Conservation (phyloP, 2,888 invertebrate species). For the Callyntrura guangdongensis region DNA sequence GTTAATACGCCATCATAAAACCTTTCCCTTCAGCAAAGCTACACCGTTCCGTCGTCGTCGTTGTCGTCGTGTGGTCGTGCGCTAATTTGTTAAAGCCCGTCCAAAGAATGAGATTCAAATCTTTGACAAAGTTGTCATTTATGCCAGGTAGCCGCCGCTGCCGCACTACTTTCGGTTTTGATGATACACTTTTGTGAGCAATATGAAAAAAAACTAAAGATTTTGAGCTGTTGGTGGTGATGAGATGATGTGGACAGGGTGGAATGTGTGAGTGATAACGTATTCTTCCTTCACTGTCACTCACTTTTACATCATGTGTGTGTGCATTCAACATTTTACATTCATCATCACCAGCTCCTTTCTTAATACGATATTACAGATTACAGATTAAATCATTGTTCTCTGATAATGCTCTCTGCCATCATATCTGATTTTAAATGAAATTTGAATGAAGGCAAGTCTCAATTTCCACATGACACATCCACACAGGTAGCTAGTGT, state of each 20-base stretch:
- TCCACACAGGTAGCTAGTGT: not conserved
- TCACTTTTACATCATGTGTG: not conserved
- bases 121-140: not conserved
- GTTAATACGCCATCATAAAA: slow-evolving; percentile 47
- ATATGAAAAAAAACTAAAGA: not conserved
- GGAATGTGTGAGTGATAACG: not conserved
- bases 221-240: not conserved
- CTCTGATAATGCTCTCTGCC: not conserved
- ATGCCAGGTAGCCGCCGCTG: no score
- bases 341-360: slow-evolving; percentile 50
- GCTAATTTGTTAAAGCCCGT: no score
- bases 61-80: no score
- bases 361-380: slow-evolving; percentile 71
- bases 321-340: slow-evolving; percentile 2
- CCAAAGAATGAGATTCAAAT: no score
- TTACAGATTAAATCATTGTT: slow-evolving; percentile 71
- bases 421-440: slow-evolving; percentile 1
- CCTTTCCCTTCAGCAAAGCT: slow-evolving; percentile 41
- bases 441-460: slow-evolving; percentile 47
- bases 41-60: no score
- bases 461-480: slow-evolving; percentile 24
- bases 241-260: slow-evolving; percentile 5
- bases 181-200: no score
- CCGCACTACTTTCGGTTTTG: no score
- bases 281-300: slow-evolving; percentile 57